Conservation (phyloP, 2,888 invertebrate species). For the Troides aeacus region DNA sequence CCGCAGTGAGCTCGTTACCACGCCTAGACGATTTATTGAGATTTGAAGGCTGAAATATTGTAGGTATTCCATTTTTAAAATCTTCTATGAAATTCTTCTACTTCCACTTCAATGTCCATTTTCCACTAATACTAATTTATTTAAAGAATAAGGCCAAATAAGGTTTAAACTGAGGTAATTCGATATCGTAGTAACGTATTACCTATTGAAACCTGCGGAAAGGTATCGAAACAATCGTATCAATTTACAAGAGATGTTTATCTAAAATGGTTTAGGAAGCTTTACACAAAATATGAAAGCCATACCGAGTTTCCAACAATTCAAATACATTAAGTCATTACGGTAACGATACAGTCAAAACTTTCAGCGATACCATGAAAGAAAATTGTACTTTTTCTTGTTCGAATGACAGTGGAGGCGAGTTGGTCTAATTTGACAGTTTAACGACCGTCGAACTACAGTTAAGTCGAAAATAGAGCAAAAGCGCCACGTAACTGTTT, state of each 20-base stretch:
- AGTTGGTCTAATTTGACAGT: constrained; percentile 64
- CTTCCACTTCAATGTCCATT: constrained; percentile 39
- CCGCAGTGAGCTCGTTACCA: constrained; percentile 79
- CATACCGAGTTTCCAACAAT: constrained; percentile 16
- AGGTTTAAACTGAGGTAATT: constrained; percentile 8
- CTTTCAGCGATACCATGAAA: constrained; percentile 62
- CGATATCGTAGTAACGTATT: constrained; percentile 14
- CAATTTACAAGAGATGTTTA: neutral
- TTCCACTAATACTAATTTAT: constrained; percentile 15
- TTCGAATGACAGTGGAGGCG: constrained; percentile 55
- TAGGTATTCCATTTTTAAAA: constrained; percentile 75
- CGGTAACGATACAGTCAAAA: constrained; percentile 54
- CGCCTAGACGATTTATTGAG: constrained; percentile 80
- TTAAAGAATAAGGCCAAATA: constrained; percentile 4
- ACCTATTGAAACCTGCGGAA: neutral
- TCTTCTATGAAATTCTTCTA: constrained; percentile 67
- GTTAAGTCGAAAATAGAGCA: constrained; percentile 47
- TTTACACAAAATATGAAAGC: constrained; percentile 1
- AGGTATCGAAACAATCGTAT: neutral
- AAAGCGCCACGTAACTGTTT: constrained; percentile 35
- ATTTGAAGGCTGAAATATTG: constrained; percentile 79
- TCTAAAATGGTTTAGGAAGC: neutral
- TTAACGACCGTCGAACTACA: constrained; percentile 55
- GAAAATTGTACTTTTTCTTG: constrained; percentile 64
- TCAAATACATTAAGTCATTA: constrained; percentile 25